Evolutionary conservation across 2,113 vertebrate species (phyloP), one percentile per base, ranked within the genome.

Genomic region (Pelodiscus sinensis): DNA sequence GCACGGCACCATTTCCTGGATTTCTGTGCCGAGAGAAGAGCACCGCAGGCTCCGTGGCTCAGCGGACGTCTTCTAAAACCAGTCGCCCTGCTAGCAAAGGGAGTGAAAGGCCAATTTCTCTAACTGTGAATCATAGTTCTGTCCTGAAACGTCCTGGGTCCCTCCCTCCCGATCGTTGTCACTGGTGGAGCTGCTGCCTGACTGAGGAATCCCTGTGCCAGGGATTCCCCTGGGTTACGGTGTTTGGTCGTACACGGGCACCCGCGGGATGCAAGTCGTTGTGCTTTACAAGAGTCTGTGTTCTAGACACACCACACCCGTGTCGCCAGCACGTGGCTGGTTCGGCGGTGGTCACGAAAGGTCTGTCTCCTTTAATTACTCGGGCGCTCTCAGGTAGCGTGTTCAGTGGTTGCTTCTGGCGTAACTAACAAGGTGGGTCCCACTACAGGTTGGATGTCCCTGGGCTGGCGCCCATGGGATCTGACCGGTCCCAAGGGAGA

Each of bases 281-380:
- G 38, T 79, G 6, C 52, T 68, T 79, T 81, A n/a, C 60, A 1
- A 18, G 2, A 13, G 6, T n/a, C 57, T 2, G 0, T 5, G 35
- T 55, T 73, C 51, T 12, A 11, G 79, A 29, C 56, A 31, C 1
- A 57, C 57, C 2, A 10, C 75, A 12, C 19, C 16, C 0, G 19
- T 27, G 11, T 58, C 91, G 71, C 2, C 24, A 62, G 52, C 29
- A 0, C 85, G 2, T 31, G 1, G 68, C 55, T 25, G 82, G 82
- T 58, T 82, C 60, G 55, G n/a, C 22, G 29, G 51, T 38, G 0
- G 3, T 31, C 10, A 29, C 83, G 82, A n/a, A n/a, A n/a, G n/a
- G n/a, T n/a, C n/a, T n/a, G n/a, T n/a, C n/a, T n/a, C n/a, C n/a
- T n/a, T n/a, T n/a, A n/a, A n/a, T n/a, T n/a, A n/a, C n/a, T n/a